Evolutionary conservation across 2,888 invertebrate genomes (phyloP), one percentile per base, ranked within the genome.

Genomic region (Lycophotia porphyrea): DNA sequence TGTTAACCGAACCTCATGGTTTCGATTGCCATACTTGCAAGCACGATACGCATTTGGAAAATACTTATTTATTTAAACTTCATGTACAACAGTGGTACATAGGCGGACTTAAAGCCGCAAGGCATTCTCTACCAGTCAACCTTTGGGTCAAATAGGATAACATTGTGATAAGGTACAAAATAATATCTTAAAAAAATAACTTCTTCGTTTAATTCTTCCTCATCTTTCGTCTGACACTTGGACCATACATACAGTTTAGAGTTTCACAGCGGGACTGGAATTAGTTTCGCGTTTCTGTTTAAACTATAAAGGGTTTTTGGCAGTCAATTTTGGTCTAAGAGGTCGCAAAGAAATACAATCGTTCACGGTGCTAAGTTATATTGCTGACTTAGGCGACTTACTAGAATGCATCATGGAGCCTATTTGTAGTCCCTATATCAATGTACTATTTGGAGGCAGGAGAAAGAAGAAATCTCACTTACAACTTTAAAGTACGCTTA

Each of bases 251-350:
- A 80, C 77, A 80, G 84, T 88, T 86, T 84, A 82, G 81, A 87
- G 86, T 87, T 88, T 80, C 84, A 76, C 84, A 85, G 80, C 77
- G 76, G 75, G 71, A 75, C 84, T 75, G 81, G 80, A 89, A 90
- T 90, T 89, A 90, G 89, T 90, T 90, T 82, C 81, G 80, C 82
- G 76, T 87, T 87, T 87, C 84, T 87, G 84, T 90, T 88, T 88
- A 87, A 90, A 88, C 89, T 88, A 81, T 82, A 88, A 85, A 84
- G 82, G 87, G n/a, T n/a, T 82, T 91, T 87, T 86, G 76, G 82
- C 81, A 89, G 88, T 82, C 84, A 82, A 85, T 90, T 86, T 75
- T 1, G 58, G 83, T 84, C 65, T 76, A 73, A 78, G 52, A 74
- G 76, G n/a, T 69, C 65, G 11, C 21, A 72, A 80, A 77, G 60